A percentile compares a stretch with the other conserved stretches of the same genome.
Conservation (phyloP, 2,797 vertebrate genomes). For the Geotria australis region DNA sequence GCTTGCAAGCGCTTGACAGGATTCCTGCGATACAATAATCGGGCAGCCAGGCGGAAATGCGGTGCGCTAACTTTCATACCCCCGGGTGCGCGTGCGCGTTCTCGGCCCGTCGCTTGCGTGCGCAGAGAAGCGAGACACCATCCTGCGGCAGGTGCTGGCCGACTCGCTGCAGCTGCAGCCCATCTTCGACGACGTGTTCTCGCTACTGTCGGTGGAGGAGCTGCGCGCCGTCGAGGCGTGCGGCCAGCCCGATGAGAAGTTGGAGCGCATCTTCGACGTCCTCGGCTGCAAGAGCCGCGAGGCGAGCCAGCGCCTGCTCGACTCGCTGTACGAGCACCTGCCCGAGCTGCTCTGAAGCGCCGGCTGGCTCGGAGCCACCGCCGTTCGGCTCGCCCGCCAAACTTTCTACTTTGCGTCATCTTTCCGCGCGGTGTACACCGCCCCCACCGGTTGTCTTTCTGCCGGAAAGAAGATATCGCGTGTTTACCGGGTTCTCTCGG, state of each 20-base stretch:
- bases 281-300: conserved; percentile 86
- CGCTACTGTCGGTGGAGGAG: conserved; percentile 77
- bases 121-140: conserved; percentile 89
- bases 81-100: too few species aligned
- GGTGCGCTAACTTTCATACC: too few species aligned
- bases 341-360: conserved; percentile 46
- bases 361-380: neutral
- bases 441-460: too few species aligned
- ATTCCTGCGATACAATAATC: too few species aligned
- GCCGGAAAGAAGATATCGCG: too few species aligned
- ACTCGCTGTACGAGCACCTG: conserved; percentile 87
- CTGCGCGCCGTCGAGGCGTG: conserved; percentile 57
- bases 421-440: too few species aligned
- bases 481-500: too few species aligned
- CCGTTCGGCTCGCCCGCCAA: too few species aligned
- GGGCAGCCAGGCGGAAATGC: too few species aligned
- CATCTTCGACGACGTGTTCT: conserved; percentile 90
- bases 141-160: conserved; percentile 70
- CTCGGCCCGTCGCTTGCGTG: neutral
- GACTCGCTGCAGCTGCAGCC: conserved; percentile 90
- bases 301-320: conserved; percentile 80
- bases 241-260: conserved; percentile 55
- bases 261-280: conserved; percentile 74
- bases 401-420: too few species aligned
- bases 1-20: too few species aligned